Evolutionary conservation across 2,113 vertebrate genomes (phyloP), one percentile per base, ranked within the genome.

Genomic region (Seriola aureovittata): DNA sequence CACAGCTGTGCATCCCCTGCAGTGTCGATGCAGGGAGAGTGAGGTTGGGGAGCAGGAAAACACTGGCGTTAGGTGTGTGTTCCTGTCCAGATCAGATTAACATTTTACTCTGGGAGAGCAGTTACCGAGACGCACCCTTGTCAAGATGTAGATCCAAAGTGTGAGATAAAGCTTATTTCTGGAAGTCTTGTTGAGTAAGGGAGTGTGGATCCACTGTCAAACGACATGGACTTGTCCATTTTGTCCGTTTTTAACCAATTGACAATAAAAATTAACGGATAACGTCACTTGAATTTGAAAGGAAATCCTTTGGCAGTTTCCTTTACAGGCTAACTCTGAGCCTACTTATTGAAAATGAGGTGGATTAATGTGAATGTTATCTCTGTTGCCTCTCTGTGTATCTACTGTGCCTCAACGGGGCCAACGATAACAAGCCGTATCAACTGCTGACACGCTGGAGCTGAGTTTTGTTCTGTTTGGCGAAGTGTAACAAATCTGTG

Each of bases 341-440:
- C 32, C 32, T 58, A 42, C 34, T 48, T 55, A 40, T 36, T 80
- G 36, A 70, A 75, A 75, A 50, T 60, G 65, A 36, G 34, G 42
- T 67, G 14, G 34, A 42, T 52, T 17, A 0, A 57, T 75, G 14
- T 57, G 75, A 80, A 68, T 23, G 46, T 81, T 77, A 72, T 84
- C 16, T 4, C 67, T n/a, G 9, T 32, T 64, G 64, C 10, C 38
- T 80, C 71, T 75, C 58, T 83, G 57, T 65, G 71, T 75, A 38
- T 85, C 13, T 21, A 75, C 60, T 59, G 50, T 71, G 60, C 34
- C 32, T 76, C 36, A 67, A 36, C 38, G 23, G 46, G 29, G 86
- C 92, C 90, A 93, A 93, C 71, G 64, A 92, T 87, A 93, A 90
- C 90, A 91, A 75, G 72, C 63, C 40, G 44, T 78, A 80, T 90